Evolutionary conservation across 1,140 invertebrate genomes (phyloP).

Genomic region (Ptiloglossa arizonensis): DNA sequence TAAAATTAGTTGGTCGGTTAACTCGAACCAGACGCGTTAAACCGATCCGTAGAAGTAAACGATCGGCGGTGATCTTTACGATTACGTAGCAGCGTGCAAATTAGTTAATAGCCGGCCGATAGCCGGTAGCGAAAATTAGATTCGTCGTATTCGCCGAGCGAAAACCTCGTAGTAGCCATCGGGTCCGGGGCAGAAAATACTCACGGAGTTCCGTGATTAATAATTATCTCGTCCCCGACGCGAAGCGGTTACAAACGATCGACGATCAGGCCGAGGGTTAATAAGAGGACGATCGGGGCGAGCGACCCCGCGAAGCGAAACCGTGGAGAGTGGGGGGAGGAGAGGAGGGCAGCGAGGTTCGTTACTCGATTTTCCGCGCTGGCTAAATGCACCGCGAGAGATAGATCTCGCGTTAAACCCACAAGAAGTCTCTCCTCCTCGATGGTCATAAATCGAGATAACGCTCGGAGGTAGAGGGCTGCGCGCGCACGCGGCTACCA

Average conservation of each 20-base stretch:
- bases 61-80: neutral
- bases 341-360: conserved; percentile 1
- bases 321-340: too few species aligned
- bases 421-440: conserved; percentile 49
- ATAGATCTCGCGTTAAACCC: conserved; percentile 20
- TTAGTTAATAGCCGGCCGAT: neutral
- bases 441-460: conserved; percentile 53
- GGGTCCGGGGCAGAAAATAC: neutral
- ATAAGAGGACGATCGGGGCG: conserved; percentile 8
- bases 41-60: too few species aligned
- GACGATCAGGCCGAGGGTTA: conserved; percentile 12
- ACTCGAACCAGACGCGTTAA: too few species aligned
- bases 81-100: neutral
- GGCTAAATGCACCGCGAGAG: conserved; percentile 44
- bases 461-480: conserved; percentile 7
- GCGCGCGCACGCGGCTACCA: conserved; percentile 25
- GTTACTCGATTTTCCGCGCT: conserved; percentile 37
- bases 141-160: neutral
- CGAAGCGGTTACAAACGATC: conserved; percentile 18
- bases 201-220: neutral
- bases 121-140: neutral
- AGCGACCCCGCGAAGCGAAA: too few species aligned
- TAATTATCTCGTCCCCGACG: neutral
- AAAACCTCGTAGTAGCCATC: neutral
- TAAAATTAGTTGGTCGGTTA: too few species aligned